These are phyloP conservation scores for Brachylomia viminalis DNA, from an alignment of 2,888 invertebrate genomes.

Conservation along the genomic window DNA sequence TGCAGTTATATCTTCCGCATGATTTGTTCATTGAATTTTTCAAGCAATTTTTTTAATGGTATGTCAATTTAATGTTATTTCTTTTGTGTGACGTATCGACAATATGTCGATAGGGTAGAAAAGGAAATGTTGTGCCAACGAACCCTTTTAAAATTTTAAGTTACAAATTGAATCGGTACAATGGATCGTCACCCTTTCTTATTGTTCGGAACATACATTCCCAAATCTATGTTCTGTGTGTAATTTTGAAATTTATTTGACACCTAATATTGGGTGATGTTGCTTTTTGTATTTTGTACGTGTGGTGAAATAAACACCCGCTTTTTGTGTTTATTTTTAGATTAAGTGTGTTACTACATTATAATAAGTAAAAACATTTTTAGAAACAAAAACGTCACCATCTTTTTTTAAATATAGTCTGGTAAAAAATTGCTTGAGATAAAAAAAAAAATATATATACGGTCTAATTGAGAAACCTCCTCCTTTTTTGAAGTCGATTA, in stretches of 20 bases:
- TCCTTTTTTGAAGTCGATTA: neutral
- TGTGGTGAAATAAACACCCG: slow-evolving; percentile 63
- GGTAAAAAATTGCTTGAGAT: neutral
- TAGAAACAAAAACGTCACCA: neutral
- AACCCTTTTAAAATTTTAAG: slow-evolving; percentile 88
- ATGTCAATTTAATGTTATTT: slow-evolving; percentile 89
- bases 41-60: slow-evolving; percentile 89
- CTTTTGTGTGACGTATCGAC: slow-evolving; percentile 85
- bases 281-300: slow-evolving; percentile 57
- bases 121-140: slow-evolving; percentile 79
- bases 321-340: slow-evolving; percentile 46
- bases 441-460: no score
- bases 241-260: slow-evolving; percentile 81
- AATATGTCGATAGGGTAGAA: slow-evolving; percentile 88
- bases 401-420: neutral
- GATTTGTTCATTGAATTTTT: slow-evolving; percentile 84
- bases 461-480: no score
- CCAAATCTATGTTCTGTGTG: slow-evolving; percentile 76
- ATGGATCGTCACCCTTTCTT: slow-evolving; percentile 78
- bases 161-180: slow-evolving; percentile 88
- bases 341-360: neutral
- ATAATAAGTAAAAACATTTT: neutral
- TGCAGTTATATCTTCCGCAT: slow-evolving; percentile 84
- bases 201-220: slow-evolving; percentile 71
- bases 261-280: slow-evolving; percentile 69